Conservation (phyloP, 1,140 invertebrate genomes). For the Drosophila insularis region DNA sequence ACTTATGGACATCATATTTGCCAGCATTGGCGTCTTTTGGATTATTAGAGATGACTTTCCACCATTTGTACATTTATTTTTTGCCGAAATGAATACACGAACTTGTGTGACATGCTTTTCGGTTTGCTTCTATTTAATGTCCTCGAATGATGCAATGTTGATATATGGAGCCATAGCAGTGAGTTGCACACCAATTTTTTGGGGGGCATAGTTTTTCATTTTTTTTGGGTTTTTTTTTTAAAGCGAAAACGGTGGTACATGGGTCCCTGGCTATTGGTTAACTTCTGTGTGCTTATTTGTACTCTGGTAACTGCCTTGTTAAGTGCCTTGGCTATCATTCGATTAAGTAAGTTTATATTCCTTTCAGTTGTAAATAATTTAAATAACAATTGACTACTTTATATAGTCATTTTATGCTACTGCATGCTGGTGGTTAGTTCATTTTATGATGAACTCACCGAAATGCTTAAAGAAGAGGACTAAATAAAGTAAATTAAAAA, state of each 20-base stretch:
- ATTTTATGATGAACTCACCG: slow-evolving; percentile 18
- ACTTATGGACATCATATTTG: not conserved
- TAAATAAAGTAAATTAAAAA: not conserved
- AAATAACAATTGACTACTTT: not conserved
- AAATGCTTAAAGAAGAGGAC: not conserved
- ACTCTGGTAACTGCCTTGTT: slow-evolving; percentile 33
- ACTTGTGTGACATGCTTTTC: slow-evolving; percentile 18
- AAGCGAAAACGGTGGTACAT: slow-evolving; percentile 17
- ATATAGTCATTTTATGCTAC: slow-evolving; percentile 18
- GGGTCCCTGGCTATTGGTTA: slow-evolving; percentile 30
- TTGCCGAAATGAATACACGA: slow-evolving; percentile 17
- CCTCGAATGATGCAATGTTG: slow-evolving; percentile 15
- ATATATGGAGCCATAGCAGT: slow-evolving; percentile 19
- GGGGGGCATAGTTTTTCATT: too few species aligned
- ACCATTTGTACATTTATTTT: slow-evolving; percentile 4
- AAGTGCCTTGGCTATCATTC: slow-evolving; percentile 3
- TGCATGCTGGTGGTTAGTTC: slow-evolving; percentile 29
- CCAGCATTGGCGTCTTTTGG: slow-evolving; percentile 10
- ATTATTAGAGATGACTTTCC: slow-evolving; percentile 15
- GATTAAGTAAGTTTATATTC: slow-evolving; percentile 8
- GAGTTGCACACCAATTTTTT: not conserved
- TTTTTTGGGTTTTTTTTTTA: not conserved
- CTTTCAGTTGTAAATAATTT: not conserved
- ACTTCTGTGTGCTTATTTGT: slow-evolving; percentile 25
- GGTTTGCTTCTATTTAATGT: not conserved